A percentile compares a stretch with the other conserved stretches of the same genome.
Conservation (phyloP, 2,888 invertebrate species). For the Orchesella flavescens region DNA sequence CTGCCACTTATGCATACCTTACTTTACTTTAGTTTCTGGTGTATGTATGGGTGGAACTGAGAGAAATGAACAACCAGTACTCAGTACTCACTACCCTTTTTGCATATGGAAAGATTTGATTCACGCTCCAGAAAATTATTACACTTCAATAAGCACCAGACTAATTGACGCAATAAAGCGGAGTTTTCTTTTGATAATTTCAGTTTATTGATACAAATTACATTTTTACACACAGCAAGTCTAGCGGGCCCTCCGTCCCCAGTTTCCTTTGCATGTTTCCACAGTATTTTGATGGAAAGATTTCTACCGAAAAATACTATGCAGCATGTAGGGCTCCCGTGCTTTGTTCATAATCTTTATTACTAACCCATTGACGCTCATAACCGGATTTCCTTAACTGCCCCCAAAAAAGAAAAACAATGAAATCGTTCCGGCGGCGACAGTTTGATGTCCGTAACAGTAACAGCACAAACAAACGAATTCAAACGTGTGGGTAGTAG, state of each 20-base stretch:
- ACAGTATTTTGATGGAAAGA: not conserved
- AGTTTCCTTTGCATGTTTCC: constrained; percentile 12
- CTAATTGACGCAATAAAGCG: constrained; percentile 40
- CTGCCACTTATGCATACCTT: not conserved
- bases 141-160: constrained; percentile 9
- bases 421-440: constrained; percentile 59
- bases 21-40: not conserved
- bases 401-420: constrained; percentile 33
- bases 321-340: not conserved
- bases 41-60: not conserved
- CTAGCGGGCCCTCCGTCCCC: not conserved
- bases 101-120: not conserved
- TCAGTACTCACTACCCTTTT: not conserved
- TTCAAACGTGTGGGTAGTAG: too few species aligned
- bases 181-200: constrained; percentile 30
- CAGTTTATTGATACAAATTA: constrained; percentile 51
- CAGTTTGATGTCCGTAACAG: constrained; percentile 56
- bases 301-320: not conserved
- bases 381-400: constrained; percentile 59
- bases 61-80: not conserved
- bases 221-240: constrained; percentile 12
- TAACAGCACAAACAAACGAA: constrained; percentile 12
- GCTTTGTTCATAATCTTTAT: constrained; percentile 35
- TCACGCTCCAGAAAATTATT: constrained; percentile 7
- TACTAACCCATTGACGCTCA: constrained; percentile 55